Base-by-base conservation (phyloP, 2,797 vertebrate species). In the Natrix natrix region DNA sequence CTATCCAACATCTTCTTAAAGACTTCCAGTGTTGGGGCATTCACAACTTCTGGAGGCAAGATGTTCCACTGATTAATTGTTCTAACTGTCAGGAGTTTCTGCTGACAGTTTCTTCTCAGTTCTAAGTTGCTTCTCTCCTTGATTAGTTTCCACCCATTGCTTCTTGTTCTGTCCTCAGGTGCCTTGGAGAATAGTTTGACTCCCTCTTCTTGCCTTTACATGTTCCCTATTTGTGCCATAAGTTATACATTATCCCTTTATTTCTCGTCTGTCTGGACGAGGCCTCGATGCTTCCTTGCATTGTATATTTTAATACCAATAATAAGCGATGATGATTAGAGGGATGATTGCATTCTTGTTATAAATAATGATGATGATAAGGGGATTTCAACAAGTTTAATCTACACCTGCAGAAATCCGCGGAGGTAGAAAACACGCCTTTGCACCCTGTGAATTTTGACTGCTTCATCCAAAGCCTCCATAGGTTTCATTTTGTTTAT, bases 401-500 rank as follows among this genome's bases (percentile, higher is more conserved):
- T 93, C 83, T n/a, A 69, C 32, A 11, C 59, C 86, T 24, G 8
- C 16, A 8, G 24, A 83, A 60, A 37, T 26, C 86, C 16, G 5
- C 14, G 17, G 56, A 63, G 17, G 66, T n/a, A 56, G n/a, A 37
- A 63, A 86, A 61, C 4, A 32, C 48, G 11, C 32, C 13, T 17
- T 17, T 2, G 56, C 63, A 86, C 20, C 86, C 56, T 63, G 87
- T 26, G 57, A 83, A 88, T 55, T 78, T 91, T 59, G 63, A n/a
- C 48, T 10, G 4, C 16, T 55, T 91, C 66, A 6, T 59, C 63
- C 66, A 83, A 69, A 69, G 28, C 43, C 63, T 48, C 63, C 32
- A 37, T 93, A 59, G 87, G n/a, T 63, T 91, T 86, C 48, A 32
- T 89, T 91, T 55, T 89, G 55, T 92, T 95, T 93, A 93, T 43